Evolutionary conservation across 1,140 invertebrate species (phyloP), one percentile per base, ranked within the genome.

Genomic region (Penaeus chinensis): DNA sequence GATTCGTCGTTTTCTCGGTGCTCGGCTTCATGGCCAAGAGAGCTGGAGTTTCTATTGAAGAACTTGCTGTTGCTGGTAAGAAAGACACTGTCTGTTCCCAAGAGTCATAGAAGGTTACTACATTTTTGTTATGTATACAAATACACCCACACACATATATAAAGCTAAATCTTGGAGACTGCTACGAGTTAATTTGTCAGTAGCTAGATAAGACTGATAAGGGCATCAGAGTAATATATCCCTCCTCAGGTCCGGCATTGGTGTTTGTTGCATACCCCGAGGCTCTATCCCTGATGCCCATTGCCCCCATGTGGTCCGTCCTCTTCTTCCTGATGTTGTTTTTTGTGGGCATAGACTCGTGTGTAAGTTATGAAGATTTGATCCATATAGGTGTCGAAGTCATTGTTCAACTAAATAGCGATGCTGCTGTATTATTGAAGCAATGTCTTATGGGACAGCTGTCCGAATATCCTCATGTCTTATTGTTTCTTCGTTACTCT

Each of bases 1-100:
- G 90, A 4, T 89, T 91, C 32, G 90, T 93, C 11, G 92, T 93
- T 32, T 93, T 93, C 89, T 93, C 93, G 22, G 93, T 94, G 63
- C 92, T 93, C 20, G 93, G 93, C 13, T 96, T 96, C 91, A 92
- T 96, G 88, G 95, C 95, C 2, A 95, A 96, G 88, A 95, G 96
- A 90, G 92, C 96, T 16, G 93, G 95, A 19, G 84, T 85, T 8
- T 61, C 88, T 7, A 87, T 91, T 4, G 86, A 85, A 8, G 69
- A 89, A 3, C 88, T 91, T 24, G 89, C 85, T 7, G 78, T 81
- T 54, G 89, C 84, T 22, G 90, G 90, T 90, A 71, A 90, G 86
- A 11, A 54, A 62, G 2, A 19, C 60, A 13, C 77, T 32, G 32
- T 32, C 32, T 32, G 32, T 32, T 32, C 32, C 32, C 32, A 32